phyloP scores from a whole-genome alignment of 2,113 vertebrate species.

The Myrmecobius fasciatus region DNA sequence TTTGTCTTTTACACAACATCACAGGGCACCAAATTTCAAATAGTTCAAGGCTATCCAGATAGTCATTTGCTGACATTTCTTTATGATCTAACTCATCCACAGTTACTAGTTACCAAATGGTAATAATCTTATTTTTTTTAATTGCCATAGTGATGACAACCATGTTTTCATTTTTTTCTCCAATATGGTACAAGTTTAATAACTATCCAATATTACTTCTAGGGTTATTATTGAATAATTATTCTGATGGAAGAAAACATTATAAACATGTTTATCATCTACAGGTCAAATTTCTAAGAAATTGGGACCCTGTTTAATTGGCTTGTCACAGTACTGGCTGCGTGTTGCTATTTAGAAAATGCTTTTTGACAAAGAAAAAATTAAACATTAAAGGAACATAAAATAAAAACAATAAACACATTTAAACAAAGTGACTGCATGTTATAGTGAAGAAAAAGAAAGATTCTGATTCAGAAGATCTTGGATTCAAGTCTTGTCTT shows the following conservation, averaged over 20 bases:
- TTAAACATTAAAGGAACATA: constrained; percentile 23
- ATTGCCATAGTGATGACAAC: neutral
- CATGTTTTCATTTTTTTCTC: neutral
- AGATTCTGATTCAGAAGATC: neutral
- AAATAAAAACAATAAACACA: constrained; percentile 27
- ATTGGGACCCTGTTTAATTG: neutral
- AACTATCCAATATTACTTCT: constrained; percentile 2
- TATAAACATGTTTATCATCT: neutral
- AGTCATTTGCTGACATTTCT: neutral
- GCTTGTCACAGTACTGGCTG: neutral
- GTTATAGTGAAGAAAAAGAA: neutral
- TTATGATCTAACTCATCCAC: constrained; percentile 9
- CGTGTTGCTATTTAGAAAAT: neutral
- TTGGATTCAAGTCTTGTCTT: neutral
- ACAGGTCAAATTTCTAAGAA: neutral
- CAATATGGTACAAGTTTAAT: neutral
- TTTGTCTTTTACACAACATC: neutral
- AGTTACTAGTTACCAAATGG: neutral
- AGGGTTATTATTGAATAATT: neutral
- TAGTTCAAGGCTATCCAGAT: neutral
- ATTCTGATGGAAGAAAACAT: neutral
- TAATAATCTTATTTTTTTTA: constrained; percentile 22
- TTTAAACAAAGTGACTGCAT: neutral
- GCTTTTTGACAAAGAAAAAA: constrained; percentile 25
- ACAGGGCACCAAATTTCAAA: neutral